These are phyloP conservation scores for Fukomys damarensis DNA, from an alignment of 2,113 vertebrate genomes.

Conservation along the genomic window DNA sequence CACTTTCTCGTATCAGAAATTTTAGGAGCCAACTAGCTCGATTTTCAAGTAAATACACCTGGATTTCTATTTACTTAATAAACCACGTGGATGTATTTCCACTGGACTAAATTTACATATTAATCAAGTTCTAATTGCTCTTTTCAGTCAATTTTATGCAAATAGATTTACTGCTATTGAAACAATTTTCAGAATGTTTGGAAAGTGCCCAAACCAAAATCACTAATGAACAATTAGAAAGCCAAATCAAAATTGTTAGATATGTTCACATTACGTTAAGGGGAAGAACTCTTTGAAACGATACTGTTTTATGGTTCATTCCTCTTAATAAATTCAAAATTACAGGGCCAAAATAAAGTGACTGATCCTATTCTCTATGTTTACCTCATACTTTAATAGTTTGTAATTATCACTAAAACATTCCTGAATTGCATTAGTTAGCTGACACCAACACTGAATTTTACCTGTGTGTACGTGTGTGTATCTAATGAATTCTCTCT, in stretches of 20 bases:
- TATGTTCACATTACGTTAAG: constrained; percentile 10
- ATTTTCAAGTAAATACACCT: constrained; percentile 88
- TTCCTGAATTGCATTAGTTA: constrained; percentile 70
- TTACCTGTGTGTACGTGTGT: not conserved
- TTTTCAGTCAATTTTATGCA: constrained; percentile 87
- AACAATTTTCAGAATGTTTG: constrained; percentile 83
- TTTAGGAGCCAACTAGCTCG: constrained; percentile 86
- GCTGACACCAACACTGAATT: constrained; percentile 7
- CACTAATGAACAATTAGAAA: constrained; percentile 79
- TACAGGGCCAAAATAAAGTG: constrained; percentile 75
- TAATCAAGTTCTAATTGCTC: constrained; percentile 89
- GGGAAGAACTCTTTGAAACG: constrained; percentile 76
- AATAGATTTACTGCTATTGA: constrained; percentile 86
- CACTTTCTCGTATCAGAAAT: constrained; percentile 86
- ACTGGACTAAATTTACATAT: constrained; percentile 87
- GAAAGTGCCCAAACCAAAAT: constrained; percentile 81
- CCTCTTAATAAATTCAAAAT: constrained; percentile 76
- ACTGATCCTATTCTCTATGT: constrained; percentile 61
- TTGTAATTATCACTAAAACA: constrained; percentile 75
- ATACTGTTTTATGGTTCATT: constrained; percentile 75
- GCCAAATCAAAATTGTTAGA: constrained; percentile 75
- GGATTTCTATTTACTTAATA: constrained; percentile 85
- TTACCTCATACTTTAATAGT: constrained; percentile 73
- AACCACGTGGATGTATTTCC: constrained; percentile 85
- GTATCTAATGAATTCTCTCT: not conserved